phyloP scores from a whole-genome alignment of 2,797 vertebrate genomes.

The Cyprinella venusta region DNA sequence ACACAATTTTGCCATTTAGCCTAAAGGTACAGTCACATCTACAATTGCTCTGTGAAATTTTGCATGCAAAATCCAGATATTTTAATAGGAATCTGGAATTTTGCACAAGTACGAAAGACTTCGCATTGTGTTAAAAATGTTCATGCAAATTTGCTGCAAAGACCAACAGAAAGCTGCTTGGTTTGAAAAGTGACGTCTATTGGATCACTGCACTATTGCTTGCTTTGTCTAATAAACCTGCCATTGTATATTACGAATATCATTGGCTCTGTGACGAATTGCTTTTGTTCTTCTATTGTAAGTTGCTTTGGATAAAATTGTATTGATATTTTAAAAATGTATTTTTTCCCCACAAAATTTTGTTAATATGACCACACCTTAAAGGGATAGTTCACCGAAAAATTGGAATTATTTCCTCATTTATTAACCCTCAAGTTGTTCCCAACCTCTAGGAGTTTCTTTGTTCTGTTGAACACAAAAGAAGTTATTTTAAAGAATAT shows the following conservation, averaged over 20 bases:
- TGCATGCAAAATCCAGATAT: not conserved
- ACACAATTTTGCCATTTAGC: not conserved
- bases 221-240: not conserved
- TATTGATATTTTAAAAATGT: no score
- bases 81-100: not conserved
- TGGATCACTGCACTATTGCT: not conserved
- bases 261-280: not conserved
- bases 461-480: no score
- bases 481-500: no score
- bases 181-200: not conserved
- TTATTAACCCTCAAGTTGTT: no score
- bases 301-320: not conserved
- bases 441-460: no score
- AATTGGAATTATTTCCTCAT: no score
- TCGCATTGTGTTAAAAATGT: not conserved
- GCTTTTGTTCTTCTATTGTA: not conserved
- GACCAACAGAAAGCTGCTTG: not conserved
- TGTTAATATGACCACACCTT: no score
- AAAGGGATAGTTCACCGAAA: no score
- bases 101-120: not conserved
- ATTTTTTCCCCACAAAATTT: no score
- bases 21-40: not conserved
- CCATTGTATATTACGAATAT: no score
- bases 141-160: not conserved
- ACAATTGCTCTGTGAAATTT: not conserved